Base-by-base conservation (phyloP, 2,888 invertebrate genomes). In the Rhimphoctona megacephalus region DNA sequence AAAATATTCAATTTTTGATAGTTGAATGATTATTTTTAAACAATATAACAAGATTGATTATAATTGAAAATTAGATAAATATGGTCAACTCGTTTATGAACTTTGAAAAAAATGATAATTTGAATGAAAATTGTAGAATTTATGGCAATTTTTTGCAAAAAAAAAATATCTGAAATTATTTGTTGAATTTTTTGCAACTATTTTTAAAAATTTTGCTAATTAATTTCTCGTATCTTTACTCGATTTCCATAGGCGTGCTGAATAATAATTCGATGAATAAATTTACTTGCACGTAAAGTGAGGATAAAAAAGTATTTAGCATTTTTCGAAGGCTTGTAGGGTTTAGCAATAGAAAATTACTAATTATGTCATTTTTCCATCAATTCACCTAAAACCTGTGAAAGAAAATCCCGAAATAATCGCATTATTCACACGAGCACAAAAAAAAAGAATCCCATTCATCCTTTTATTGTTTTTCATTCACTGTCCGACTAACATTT, bases 401-500 rank as follows among this genome's bases (percentile, higher is more conserved):
- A 46, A 33, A 66, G n/a, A 7, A 39, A 67, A 66, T 66, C 4
- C n/a, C 9, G 30, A 72, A 46, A 69, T 49, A 57, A 74, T 39
- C n/a, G 64, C 33, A 36, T 57, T 39, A 33, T 57, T 19, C 19
- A 52, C 9, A 25, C 52, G 57, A 43, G 46, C 17, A 70, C 25
- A 70, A 11, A 46, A 36, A 22, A 39, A 39, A 54, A 43, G 14
- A 30, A 19, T 43, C 33, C 67, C 52, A 39, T n/a, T 54, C 25
- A 52, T 81, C 43, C 54, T 73, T 19, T 54, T 67, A 67, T 54
- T 14, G 39, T 54, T 69, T 86, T 85, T 88, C 79, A 61, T 85
- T 84, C 84, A 85, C 67, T 72, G 46, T 67, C 86, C 81, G 66
- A 89, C 85, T 88, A 87, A 90, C 85, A 86, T 85, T 82, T 89